Base-by-base conservation (phyloP, 2,113 vertebrate species). In the Rissa tridactyla region DNA sequence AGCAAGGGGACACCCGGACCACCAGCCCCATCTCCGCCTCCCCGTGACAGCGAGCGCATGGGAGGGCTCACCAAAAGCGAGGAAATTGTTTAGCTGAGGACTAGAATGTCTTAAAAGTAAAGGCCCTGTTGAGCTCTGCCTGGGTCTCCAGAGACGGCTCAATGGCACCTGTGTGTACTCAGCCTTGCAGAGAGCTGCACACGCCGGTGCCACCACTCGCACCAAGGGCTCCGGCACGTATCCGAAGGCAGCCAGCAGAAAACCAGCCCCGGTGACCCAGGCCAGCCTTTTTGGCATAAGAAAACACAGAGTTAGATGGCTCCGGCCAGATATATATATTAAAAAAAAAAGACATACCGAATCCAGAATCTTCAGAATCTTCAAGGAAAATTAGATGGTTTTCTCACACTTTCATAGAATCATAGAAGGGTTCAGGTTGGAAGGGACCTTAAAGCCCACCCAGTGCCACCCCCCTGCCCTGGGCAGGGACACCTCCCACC, bases 11-110 rank as follows among this genome's bases (percentile, higher is more conserved):
- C 29, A 19, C 32, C 11, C 0, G 7, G 69, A 70, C 51, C 34
- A 32, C 13, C 19, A 36, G 29, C 27, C 57, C 26, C 42, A 29
- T 23, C 29, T 47, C 46, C 29, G 44, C 40, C 32, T 49, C 62
- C 44, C 7, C 29, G 27, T 0, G 3, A 62, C 27, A 40, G 20
- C 2, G 2, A 52, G 57, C 7, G 1, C 36, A 10, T 0, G 4
- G n/a, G 3, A 10, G n/a, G 44, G 13, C 54, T 83, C 52, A 38
- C 66, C 46, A 32, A 69, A 73, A 51, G 32, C 9, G 55, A 79
- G 73, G 46, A 69, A 54, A 76, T 26, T 1, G 0, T 49, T 84
- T 69, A 54, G 64, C 0, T 40, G n/a, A 26, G 55, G 21, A 46
- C 57, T 54, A 38, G 34, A 88, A 75, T 1, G 5, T 66, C 40